A percentile compares a stretch with the other conserved stretches of the same genome.
phyloP scores from a whole-genome alignment of 2,888 invertebrate species.

The Acanthopleura granulata region DNA sequence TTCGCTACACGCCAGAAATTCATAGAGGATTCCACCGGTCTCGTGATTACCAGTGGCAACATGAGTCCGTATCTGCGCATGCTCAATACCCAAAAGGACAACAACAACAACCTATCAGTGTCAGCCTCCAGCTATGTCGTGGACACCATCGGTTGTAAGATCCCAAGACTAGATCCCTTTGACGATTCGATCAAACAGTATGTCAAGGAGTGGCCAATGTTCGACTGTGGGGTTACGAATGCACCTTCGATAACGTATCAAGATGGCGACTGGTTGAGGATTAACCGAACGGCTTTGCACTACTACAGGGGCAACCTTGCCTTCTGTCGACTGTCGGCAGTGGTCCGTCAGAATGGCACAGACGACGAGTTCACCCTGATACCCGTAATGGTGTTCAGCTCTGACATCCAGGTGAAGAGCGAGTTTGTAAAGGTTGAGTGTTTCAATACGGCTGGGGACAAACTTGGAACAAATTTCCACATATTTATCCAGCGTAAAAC shows the following conservation, averaged over 20 bases:
- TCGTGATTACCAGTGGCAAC: no score
- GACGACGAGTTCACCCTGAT: not conserved
- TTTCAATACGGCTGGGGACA: conserved; percentile 27
- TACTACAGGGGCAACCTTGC: not conserved
- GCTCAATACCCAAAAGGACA: no score
- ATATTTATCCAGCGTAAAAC: conserved; percentile 32
- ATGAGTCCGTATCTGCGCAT: no score
- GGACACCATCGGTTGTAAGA: not conserved
- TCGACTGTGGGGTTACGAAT: not conserved
- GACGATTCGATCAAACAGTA: not conserved
- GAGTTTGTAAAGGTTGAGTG: conserved; percentile 35
- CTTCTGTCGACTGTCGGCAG: no score
- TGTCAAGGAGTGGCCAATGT: not conserved
- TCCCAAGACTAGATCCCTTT: conserved; percentile 3
- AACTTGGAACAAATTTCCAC: conserved; percentile 38
- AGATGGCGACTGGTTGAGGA: not conserved
- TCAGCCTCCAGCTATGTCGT: not conserved
- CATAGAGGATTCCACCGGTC: no score
- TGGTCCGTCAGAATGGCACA: not conserved
- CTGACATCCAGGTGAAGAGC: not conserved
- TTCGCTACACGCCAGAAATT: no score
- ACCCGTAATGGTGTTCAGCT: not conserved
- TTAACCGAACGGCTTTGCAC: not conserved
- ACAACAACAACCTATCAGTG: no score
- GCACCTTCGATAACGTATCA: not conserved